Evolutionary conservation across 2,888 invertebrate genomes (phyloP).

Genomic region (Chymomyza procnemis): DNA sequence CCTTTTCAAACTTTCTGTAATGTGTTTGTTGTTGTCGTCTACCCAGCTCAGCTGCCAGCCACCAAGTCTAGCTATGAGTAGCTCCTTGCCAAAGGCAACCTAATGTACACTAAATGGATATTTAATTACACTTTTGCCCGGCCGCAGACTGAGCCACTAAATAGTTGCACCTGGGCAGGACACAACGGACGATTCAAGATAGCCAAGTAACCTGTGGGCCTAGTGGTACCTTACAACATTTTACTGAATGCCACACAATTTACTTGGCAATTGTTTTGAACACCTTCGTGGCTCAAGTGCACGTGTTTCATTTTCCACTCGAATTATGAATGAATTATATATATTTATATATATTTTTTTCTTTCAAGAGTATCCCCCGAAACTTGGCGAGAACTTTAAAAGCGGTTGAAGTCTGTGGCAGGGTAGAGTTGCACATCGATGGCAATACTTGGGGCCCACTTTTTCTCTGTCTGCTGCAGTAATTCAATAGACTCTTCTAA

Average conservation of each 20-base stretch:
- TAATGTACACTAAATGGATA: slow-evolving; percentile 72
- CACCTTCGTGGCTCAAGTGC: not conserved
- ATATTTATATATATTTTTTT: no score
- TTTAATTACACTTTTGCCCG: slow-evolving; percentile 61
- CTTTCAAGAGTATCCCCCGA: no score
- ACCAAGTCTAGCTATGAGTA: slow-evolving; percentile 14
- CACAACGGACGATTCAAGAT: not conserved
- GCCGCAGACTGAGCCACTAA: not conserved
- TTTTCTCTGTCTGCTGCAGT: no score
- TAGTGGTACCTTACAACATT: not conserved
- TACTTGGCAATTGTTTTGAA: not conserved
- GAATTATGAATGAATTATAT: not conserved
- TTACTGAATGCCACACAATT: not conserved
- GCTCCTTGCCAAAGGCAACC: slow-evolving; percentile 52
- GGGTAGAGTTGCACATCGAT: no score
- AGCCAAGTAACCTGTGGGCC: not conserved
- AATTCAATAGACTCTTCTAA: no score
- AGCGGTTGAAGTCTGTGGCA: no score
- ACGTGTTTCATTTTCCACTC: not conserved
- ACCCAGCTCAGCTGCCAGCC: slow-evolving; percentile 46
- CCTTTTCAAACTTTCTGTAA: slow-evolving; percentile 37
- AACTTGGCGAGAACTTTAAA: no score
- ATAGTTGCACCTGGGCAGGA: slow-evolving; percentile 4
- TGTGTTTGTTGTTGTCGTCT: slow-evolving; percentile 50
- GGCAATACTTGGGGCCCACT: no score